Base-by-base conservation (phyloP, 2,888 invertebrate species). In the Pogonocherus hispidulus region DNA sequence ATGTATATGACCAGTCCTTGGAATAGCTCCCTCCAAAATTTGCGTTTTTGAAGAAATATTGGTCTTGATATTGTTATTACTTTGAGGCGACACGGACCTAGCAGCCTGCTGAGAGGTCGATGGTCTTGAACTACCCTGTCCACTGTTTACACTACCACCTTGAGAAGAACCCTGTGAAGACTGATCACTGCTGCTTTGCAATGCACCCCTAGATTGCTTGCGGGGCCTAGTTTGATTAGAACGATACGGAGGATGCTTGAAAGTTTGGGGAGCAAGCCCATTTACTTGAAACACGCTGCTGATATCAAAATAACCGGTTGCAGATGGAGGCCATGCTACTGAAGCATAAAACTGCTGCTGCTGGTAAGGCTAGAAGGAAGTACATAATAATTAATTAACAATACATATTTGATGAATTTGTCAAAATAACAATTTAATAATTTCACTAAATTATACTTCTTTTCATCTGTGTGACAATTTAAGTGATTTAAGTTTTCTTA, bases 251-350 rank as follows among this genome's bases (percentile, higher is more conserved):
- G 76, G 76, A 51, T 79, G 82, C 79, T 90, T 90, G 80, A 90
- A 91, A 65, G 89, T 88, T 82, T 91, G 92, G 55, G 91, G 92
- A 66, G 92, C 88, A 75, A 93, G 86, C 65, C 93, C 92, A 84
- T 93, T 93, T 79, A 92, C 88, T 70, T 92, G 89, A 84, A 92
- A 92, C 71, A 93, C 90, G 82, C 90, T 89, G 76, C 90, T 88
- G 80, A 93, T 89, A 76, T 92, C 92, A 79, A 90, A 92, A 81
- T 89, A 92, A 59, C 87, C 86, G 18, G 85, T 79, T 56, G 85
- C 86, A 44, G 84, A 69, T 14, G 83, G 80, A 86, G 89, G 88
- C 75, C 90, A 87, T 69, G 86, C 87, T 83, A 91, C 86, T 83
- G 91, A 88, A 63, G 89, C 87, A 41, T 90, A 87, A 84, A 90